Evolutionary conservation across 1,140 invertebrate genomes (phyloP).

Genomic region (Phthorimaea operculella): DNA sequence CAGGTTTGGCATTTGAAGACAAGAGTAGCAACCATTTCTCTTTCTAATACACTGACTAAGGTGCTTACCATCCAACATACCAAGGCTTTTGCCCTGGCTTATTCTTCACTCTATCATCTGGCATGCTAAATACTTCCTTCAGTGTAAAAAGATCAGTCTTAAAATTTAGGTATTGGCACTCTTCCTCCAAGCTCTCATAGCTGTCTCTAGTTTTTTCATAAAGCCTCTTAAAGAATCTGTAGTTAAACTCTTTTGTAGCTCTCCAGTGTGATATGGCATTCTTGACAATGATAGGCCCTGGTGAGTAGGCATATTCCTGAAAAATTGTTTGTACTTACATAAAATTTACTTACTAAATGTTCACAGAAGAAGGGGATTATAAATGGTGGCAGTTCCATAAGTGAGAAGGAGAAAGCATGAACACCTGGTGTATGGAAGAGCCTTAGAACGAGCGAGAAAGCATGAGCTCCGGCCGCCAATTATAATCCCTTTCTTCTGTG

Average conservation of each 20-base stretch:
- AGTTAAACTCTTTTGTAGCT: conserved; percentile 77
- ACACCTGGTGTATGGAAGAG: too few species aligned
- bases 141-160: conserved; percentile 84
- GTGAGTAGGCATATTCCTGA: conserved; percentile 78
- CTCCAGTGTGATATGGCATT: conserved; percentile 81
- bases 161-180: conserved; percentile 92
- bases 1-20: too few species aligned
- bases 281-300: conserved; percentile 84
- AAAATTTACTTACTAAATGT: neutral
- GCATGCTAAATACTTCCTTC: conserved; percentile 83
- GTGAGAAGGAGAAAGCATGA: too few species aligned
- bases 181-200: conserved; percentile 76
- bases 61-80: conserved; percentile 91
- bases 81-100: conserved; percentile 75
- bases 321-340: conserved; percentile 19
- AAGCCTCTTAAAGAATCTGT: conserved; percentile 80
- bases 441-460: too few species aligned
- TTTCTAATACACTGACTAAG: too few species aligned
- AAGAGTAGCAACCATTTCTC: too few species aligned
- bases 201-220: conserved; percentile 75
- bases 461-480: too few species aligned
- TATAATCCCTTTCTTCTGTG: neutral
- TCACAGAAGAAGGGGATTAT: neutral
- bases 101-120: conserved; percentile 72
- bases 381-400: too few species aligned